Conservation (phyloP, 2,888 invertebrate genomes). For the Onchidella celtica region DNA sequence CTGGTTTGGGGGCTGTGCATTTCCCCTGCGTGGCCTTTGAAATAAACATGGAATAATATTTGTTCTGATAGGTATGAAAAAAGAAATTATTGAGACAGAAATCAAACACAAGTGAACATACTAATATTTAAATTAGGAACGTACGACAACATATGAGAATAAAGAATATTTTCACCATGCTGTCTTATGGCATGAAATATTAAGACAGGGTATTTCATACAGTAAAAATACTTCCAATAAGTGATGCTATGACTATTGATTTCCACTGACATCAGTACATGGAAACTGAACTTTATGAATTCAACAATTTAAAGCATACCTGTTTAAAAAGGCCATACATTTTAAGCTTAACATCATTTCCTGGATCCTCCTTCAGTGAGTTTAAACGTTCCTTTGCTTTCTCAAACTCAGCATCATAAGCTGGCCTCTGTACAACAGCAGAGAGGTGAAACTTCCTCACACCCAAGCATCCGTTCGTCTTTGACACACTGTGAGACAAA, state of each 20-base stretch:
- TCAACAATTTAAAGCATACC: no score
- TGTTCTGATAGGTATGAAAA: background rate
- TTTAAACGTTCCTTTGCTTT: slow-evolving; percentile 78
- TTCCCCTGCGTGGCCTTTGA: slow-evolving; percentile 81
- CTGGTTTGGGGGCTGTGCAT: slow-evolving; percentile 82
- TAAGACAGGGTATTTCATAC: no score
- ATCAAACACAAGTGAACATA: background rate
- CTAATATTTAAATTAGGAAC: no score
- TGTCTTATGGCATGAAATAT: no score
- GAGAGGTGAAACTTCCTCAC: slow-evolving; percentile 46
- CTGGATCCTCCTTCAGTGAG: slow-evolving; percentile 80
- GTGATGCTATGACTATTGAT: no score
- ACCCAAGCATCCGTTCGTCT: no score
- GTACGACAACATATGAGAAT: no score
- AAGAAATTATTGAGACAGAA: background rate
- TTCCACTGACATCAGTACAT: no score
- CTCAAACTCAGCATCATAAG: slow-evolving; percentile 75
- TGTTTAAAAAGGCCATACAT: slow-evolving; percentile 83
- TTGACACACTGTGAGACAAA: no score
- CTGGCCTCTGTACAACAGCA: slow-evolving; percentile 57
- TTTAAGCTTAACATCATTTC: slow-evolving; percentile 81
- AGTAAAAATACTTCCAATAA: no score
- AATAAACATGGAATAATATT: background rate
- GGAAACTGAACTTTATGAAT: no score
- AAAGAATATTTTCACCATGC: no score